phyloP scores from a whole-genome alignment of 2,113 vertebrate species.

The Bubalus kerabau region DNA sequence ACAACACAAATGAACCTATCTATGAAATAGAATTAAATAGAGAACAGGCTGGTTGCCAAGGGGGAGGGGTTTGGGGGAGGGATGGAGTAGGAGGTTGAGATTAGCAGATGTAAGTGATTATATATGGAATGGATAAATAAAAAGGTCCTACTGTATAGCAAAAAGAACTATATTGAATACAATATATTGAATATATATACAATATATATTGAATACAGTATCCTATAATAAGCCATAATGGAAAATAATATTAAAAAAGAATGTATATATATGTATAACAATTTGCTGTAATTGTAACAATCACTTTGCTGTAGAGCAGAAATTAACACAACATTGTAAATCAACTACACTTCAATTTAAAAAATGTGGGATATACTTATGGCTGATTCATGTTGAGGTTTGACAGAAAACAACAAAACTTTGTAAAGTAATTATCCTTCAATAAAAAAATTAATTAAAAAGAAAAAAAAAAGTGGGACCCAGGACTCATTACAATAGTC shows the following conservation, averaged over 20 bases:
- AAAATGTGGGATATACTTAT: background rate
- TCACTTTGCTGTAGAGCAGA: background rate
- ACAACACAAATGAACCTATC: background rate
- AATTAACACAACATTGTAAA: background rate
- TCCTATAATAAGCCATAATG: background rate
- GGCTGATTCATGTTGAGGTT: background rate
- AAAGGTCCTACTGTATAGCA: background rate
- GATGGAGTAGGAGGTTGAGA: background rate
- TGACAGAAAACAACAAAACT: background rate
- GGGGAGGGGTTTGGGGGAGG: background rate
- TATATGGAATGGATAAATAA: background rate
- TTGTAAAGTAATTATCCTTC: background rate
- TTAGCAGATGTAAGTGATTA: background rate
- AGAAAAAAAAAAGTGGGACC: background rate
- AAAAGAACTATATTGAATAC: background rate
- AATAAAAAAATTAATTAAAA: background rate
- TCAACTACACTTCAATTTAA: background rate
- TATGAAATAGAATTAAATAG: background rate
- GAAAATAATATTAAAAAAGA: background rate
- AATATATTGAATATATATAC: background rate
- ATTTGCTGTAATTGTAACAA: background rate
- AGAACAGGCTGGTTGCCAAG: background rate
- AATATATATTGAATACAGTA: background rate
- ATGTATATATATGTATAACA: background rate
- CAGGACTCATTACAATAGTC: background rate